Conservation (phyloP, 2,113 vertebrate genomes). For the Sakesphorus luctuosus region DNA sequence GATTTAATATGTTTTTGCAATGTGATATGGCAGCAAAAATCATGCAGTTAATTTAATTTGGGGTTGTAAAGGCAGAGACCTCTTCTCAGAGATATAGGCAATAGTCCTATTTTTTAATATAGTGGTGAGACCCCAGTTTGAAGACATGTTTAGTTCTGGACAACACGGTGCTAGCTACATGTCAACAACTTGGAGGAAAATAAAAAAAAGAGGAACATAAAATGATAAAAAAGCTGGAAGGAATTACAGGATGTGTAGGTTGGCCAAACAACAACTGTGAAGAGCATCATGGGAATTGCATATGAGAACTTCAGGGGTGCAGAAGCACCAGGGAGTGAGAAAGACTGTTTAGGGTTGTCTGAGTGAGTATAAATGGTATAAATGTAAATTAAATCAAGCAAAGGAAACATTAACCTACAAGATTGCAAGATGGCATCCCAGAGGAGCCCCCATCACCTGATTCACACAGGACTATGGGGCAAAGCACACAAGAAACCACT, state of each 20-base stretch:
- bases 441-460: constrained; percentile 7
- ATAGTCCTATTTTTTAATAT: constrained; percentile 65
- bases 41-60: constrained; percentile 69
- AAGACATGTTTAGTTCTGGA: constrained; percentile 58
- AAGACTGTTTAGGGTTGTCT: constrained; percentile 3
- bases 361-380: not conserved
- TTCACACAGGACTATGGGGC: not conserved
- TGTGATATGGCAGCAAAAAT: constrained; percentile 67
- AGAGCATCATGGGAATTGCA: constrained; percentile 28
- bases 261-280: constrained; percentile 50
- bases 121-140: constrained; percentile 13
- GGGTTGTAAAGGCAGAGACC: constrained; percentile 64
- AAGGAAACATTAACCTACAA: constrained; percentile 21
- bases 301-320: constrained; percentile 17
- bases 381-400: constrained; percentile 39
- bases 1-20: constrained; percentile 69
- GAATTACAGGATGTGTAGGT: constrained; percentile 37
- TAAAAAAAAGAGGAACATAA: constrained; percentile 26
- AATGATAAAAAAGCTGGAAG: constrained; percentile 55
- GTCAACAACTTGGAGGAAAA: constrained; percentile 56
- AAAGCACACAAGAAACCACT: not conserved
- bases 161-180: not conserved
- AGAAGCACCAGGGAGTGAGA: not conserved
- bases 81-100: constrained; percentile 42
- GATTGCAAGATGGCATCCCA: not conserved